These are phyloP conservation scores for Phocoena sinus DNA, from an alignment of 2,113 vertebrate genomes.

Conservation along the genomic window DNA sequence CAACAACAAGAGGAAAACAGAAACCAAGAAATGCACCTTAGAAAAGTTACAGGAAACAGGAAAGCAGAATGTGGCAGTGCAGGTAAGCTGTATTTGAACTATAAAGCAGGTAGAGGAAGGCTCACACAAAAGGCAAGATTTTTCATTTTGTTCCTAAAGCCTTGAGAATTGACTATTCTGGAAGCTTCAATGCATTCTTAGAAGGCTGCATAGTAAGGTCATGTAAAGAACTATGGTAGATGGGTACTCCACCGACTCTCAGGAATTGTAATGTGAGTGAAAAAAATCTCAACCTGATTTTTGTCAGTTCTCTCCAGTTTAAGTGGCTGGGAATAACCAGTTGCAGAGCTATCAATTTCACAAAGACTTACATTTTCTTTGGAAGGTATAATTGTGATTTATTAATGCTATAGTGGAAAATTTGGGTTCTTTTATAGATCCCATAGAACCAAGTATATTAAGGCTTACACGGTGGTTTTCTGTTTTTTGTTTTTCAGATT, in stretches of 20 bases:
- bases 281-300: neutral
- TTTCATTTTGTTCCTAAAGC: constrained; percentile 23
- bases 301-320: neutral
- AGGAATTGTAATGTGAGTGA: neutral
- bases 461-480: neutral
- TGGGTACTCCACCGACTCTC: neutral
- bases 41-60: constrained; percentile 87
- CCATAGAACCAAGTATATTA: neutral
- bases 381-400: neutral
- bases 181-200: neutral
- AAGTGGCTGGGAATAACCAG: neutral
- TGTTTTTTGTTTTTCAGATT: neutral
- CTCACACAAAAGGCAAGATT: constrained; percentile 38
- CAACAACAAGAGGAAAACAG: constrained; percentile 91
- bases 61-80: constrained; percentile 88
- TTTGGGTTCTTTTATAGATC: neutral
- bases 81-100: constrained; percentile 82
- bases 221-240: neutral
- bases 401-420: neutral
- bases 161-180: neutral
- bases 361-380: neutral
- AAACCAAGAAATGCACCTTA: constrained; percentile 86
- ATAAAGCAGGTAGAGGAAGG: constrained; percentile 54
- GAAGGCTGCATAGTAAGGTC: neutral
- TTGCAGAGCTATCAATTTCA: neutral